phyloP scores from a whole-genome alignment of 2,113 vertebrate genomes.

The Leucopternis melanops region DNA sequence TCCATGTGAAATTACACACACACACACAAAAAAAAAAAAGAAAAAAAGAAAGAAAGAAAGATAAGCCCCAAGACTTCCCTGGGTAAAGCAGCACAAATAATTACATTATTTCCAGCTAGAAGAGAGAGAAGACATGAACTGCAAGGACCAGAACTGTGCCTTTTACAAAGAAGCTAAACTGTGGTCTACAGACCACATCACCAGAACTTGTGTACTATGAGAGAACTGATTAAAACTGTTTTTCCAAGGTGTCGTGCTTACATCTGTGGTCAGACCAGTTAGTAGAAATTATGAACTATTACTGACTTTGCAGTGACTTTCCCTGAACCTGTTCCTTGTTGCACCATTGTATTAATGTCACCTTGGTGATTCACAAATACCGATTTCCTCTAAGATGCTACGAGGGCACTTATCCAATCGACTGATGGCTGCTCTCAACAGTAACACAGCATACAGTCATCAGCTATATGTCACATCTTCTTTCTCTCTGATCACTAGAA shows the following conservation, averaged over 20 bases:
- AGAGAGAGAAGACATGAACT: background rate
- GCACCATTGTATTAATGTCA: background rate
- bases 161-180: background rate
- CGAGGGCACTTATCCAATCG: background rate
- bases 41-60: no score
- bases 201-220: background rate
- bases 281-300: background rate
- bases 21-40: background rate
- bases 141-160: background rate
- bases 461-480: background rate
- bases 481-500: background rate
- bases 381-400: background rate
- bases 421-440: background rate
- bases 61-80: background rate
- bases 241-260: background rate
- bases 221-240: background rate
- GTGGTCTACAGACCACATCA: background rate
- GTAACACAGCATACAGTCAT: background rate
- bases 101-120: background rate
- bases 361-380: background rate
- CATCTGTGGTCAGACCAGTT: background rate
- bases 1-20: background rate
- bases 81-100: background rate
- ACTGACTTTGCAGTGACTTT: background rate
- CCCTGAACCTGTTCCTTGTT: background rate